Conservation (phyloP, 2,888 invertebrate genomes). For the Stenotaenia linearis region DNA sequence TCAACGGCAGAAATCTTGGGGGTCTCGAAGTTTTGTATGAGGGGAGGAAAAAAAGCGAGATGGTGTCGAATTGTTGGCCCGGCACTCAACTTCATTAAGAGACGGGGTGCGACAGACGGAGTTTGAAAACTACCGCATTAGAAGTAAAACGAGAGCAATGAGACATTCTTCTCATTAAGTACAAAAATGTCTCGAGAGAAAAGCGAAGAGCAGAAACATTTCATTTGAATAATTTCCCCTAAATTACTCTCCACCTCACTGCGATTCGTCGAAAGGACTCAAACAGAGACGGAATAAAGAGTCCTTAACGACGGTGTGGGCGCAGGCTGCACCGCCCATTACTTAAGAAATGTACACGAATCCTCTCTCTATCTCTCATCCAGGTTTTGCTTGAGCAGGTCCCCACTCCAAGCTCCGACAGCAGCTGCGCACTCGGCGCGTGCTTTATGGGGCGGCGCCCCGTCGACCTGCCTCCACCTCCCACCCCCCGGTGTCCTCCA, state of each 20-base stretch:
- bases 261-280: conserved; percentile 11
- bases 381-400: conserved; percentile 23
- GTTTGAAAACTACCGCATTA: conserved; percentile 6
- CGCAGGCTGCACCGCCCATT: conserved; percentile 24
- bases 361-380: conserved; percentile 14
- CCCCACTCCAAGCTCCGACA: conserved; percentile 2
- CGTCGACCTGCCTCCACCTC: conserved; percentile 19
- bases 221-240: conserved; percentile 27
- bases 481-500: not conserved
- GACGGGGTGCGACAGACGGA: conserved; percentile 8
- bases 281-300: not conserved
- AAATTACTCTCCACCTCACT: conserved; percentile 26
- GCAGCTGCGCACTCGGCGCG: conserved; percentile 26
- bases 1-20: not conserved
- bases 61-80: not conserved
- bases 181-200: not conserved
- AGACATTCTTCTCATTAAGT: conserved; percentile 21
- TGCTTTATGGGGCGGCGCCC: conserved; percentile 29
- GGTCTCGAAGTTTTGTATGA: not conserved
- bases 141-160: conserved; percentile 19
- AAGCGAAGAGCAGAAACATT: not conserved
- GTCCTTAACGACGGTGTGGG: conserved; percentile 21
- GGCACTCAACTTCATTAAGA: conserved; percentile 5
- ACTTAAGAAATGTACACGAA: conserved; percentile 26
- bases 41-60: not conserved